Conservation (phyloP, 2,888 invertebrate species). For the Drosophila neutralis region DNA sequence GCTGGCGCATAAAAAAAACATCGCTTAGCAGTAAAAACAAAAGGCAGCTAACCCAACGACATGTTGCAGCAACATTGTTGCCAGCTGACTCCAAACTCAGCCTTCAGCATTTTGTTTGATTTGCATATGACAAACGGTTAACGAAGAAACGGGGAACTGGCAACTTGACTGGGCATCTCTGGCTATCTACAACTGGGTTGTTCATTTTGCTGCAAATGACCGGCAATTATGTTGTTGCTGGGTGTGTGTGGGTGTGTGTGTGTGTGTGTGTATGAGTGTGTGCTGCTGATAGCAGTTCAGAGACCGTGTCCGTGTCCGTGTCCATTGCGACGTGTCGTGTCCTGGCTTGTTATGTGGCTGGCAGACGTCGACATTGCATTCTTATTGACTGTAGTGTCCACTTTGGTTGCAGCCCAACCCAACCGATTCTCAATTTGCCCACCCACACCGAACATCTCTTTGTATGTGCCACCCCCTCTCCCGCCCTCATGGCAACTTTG, state of each 20-base stretch:
- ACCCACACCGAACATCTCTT: conserved; percentile 21
- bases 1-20: conserved; percentile 43
- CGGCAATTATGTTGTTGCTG: conserved; percentile 79
- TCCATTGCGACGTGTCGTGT: conserved; percentile 62
- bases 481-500: conserved; percentile 50
- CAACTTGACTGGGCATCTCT: conserved; percentile 8
- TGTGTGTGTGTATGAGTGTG: conserved; percentile 31
- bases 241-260: conserved; percentile 9
- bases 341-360: conserved; percentile 74
- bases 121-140: conserved; percentile 74
- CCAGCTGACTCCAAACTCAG: conserved; percentile 26
- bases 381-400: conserved; percentile 78
- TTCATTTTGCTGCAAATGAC: conserved; percentile 80
- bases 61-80: conserved; percentile 80
- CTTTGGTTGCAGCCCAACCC: conserved; percentile 55
- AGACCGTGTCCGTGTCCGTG: conserved; percentile 34
- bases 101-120: conserved; percentile 65
- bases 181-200: conserved; percentile 40
- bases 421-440: conserved; percentile 11
- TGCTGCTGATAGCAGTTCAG: conserved; percentile 57
- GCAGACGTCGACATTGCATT: conserved; percentile 74
- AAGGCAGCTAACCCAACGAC: conserved; percentile 23
- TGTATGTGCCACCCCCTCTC: conserved; percentile 9
- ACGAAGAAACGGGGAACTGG: conserved; percentile 3
- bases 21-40: conserved; percentile 61